These are phyloP conservation scores for Oreohelix idahoensis DNA, from an alignment of 1,140 invertebrate species.

Conservation along the genomic window DNA sequence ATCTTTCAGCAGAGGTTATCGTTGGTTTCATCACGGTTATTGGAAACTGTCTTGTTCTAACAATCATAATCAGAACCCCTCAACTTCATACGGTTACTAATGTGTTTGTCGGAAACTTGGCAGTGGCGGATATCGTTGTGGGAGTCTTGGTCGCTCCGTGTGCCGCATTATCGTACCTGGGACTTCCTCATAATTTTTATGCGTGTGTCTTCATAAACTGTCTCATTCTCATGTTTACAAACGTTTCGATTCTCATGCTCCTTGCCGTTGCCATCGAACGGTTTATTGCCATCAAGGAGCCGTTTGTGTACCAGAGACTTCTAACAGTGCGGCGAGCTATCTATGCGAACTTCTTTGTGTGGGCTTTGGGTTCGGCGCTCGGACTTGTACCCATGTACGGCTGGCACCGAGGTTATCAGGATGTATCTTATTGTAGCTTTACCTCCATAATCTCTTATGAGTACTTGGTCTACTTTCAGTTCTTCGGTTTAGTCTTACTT, in stretches of 20 bases:
- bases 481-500: slow-evolving; percentile 66
- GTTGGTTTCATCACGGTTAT: slow-evolving; percentile 60
- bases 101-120: slow-evolving; percentile 74
- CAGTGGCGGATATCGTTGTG: slow-evolving; percentile 73
- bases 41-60: slow-evolving; percentile 72
- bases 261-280: slow-evolving; percentile 68
- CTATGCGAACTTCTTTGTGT: slow-evolving; percentile 52
- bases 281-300: slow-evolving; percentile 67
- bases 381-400: slow-evolving; percentile 69
- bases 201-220: slow-evolving; percentile 69
- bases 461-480: slow-evolving; percentile 71
- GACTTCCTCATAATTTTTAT: slow-evolving; percentile 59
- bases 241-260: slow-evolving; percentile 70
- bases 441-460: slow-evolving; percentile 64
- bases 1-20: slow-evolving; percentile 61
- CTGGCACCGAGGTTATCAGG: slow-evolving; percentile 59
- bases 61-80: slow-evolving; percentile 69
- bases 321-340: slow-evolving; percentile 57
- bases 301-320: slow-evolving; percentile 63
- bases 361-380: slow-evolving; percentile 61
- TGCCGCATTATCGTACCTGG: slow-evolving; percentile 61
- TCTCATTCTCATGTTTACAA: slow-evolving; percentile 67
- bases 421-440: slow-evolving; percentile 59
- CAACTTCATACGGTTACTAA: slow-evolving; percentile 74
- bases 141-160: slow-evolving; percentile 64